A percentile compares a stretch with the other conserved stretches of the same genome.
These are phyloP conservation scores for Andrena marginata DNA, from an alignment of 2,888 invertebrate species.

Conservation along the genomic window DNA sequence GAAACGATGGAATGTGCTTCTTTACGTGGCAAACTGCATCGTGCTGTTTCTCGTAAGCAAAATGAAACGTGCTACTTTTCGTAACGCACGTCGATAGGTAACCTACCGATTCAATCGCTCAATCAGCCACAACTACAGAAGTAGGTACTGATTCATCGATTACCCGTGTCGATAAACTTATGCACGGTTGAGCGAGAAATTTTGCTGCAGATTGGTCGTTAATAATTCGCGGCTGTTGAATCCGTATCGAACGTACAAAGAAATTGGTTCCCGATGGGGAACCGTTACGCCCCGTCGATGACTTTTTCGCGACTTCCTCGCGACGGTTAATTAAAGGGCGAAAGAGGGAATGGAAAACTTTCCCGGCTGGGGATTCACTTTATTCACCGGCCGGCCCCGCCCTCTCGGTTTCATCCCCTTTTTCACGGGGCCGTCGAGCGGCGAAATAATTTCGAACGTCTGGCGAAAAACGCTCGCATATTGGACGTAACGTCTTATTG, in stretches of 20 bases:
- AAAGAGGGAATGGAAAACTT: neutral
- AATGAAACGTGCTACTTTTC: too few relatives aligned
- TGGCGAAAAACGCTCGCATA: conserved; percentile 52
- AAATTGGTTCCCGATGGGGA: neutral
- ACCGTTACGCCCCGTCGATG: neutral
- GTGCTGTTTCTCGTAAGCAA: too few relatives aligned
- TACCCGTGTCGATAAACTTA: conserved; percentile 13
- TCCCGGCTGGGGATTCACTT: neutral
- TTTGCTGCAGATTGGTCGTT: conserved; percentile 17
- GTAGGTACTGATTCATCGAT: conserved; percentile 34
- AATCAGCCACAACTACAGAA: conserved; percentile 8
- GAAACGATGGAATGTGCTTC: too few relatives aligned
- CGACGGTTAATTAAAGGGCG: conserved; percentile 4
- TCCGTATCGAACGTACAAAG: neutral
- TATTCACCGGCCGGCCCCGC: neutral
- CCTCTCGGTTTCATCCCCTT: neutral
- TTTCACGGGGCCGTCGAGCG: neutral
- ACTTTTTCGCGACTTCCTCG: neutral
- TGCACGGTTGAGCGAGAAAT: neutral
- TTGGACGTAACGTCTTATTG: conserved; percentile 68
- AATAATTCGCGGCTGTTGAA: conserved; percentile 31
- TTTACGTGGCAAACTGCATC: too few relatives aligned
- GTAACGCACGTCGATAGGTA: neutral
- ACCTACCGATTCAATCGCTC: conserved; percentile 40
- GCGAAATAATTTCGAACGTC: conserved; percentile 58